phyloP scores from a whole-genome alignment of 2,888 invertebrate species.

The Geophilus truncorum region DNA sequence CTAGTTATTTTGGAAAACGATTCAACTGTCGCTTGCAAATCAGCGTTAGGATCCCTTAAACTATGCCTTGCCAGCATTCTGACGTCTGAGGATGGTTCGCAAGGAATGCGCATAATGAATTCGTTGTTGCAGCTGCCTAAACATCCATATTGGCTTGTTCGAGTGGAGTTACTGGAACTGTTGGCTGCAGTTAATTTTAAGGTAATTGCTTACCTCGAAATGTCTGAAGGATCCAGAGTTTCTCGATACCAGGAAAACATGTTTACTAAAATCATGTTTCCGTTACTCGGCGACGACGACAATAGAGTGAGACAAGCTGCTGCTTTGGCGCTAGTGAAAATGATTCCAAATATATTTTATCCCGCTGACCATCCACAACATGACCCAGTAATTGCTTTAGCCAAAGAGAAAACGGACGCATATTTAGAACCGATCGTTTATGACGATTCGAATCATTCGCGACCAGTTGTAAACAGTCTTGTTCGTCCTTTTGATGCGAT shows the following conservation, averaged over 20 bases:
- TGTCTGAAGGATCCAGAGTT: background rate
- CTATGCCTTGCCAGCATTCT: slow-evolving; percentile 58
- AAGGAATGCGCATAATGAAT: slow-evolving; percentile 58
- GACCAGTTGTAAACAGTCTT: slow-evolving; percentile 54
- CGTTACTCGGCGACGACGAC: slow-evolving; percentile 68
- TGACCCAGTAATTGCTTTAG: slow-evolving; percentile 55
- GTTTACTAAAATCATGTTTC: slow-evolving; percentile 58
- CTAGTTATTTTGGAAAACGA: slow-evolving; percentile 55
- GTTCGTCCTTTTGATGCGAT: slow-evolving; percentile 47
- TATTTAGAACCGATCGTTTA: slow-evolving; percentile 46
- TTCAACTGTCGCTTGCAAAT: slow-evolving; percentile 68
- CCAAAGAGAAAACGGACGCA: slow-evolving; percentile 46
- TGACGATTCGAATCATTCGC: slow-evolving; percentile 46
- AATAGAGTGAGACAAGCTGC: slow-evolving; percentile 69
- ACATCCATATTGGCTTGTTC: slow-evolving; percentile 80
- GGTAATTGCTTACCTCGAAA: slow-evolving; percentile 55
- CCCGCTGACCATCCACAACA: slow-evolving; percentile 53
- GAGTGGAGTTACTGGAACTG: slow-evolving; percentile 65
- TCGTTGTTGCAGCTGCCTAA: slow-evolving; percentile 60
- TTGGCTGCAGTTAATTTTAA: slow-evolving; percentile 59
- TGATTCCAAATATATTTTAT: slow-evolving; percentile 48
- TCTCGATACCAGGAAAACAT: slow-evolving; percentile 57
- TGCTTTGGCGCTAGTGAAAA: slow-evolving; percentile 58
- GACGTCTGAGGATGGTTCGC: slow-evolving; percentile 58
- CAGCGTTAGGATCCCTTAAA: slow-evolving; percentile 62